A percentile compares a stretch with the other conserved stretches of the same genome.
phyloP scores from a whole-genome alignment of 2,113 vertebrate species.

The Hylia prasina region DNA sequence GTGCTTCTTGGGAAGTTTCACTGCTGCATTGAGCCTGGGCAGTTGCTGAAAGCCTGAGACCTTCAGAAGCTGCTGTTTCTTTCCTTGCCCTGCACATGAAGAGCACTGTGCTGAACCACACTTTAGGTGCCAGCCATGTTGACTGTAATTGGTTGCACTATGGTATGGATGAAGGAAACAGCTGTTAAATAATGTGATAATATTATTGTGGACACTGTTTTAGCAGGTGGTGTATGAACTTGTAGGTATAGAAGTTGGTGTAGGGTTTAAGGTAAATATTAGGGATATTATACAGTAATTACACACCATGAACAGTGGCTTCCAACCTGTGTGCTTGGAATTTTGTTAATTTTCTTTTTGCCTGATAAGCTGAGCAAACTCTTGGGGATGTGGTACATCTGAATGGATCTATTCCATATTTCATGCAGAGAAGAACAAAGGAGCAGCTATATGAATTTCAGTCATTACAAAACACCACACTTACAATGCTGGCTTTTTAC shows the following conservation, averaged over 20 bases:
- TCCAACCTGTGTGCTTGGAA: neutral
- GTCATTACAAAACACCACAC: neutral
- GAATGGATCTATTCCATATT: neutral
- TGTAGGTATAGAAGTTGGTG: neutral
- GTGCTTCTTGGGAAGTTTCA: neutral
- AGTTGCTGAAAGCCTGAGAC: neutral
- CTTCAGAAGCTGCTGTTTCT: neutral
- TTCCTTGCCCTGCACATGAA: neutral
- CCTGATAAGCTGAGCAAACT: neutral
- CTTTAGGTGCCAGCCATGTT: neutral
- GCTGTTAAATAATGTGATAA: neutral
- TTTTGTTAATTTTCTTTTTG: neutral
- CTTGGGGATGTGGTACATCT: neutral
- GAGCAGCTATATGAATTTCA: neutral
- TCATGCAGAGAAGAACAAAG: neutral
- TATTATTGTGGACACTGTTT: neutral
- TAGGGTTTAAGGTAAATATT: neutral
- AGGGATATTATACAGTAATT: neutral
- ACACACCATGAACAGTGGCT: neutral
- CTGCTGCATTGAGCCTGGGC: neutral
- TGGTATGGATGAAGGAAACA: neutral
- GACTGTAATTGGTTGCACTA: neutral
- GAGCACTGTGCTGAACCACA: accelerated
- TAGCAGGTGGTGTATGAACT: neutral
- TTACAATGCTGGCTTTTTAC: neutral